Evolutionary conservation across 2,797 vertebrate species (phyloP).

Genomic region (Gouania willdenowi): DNA sequence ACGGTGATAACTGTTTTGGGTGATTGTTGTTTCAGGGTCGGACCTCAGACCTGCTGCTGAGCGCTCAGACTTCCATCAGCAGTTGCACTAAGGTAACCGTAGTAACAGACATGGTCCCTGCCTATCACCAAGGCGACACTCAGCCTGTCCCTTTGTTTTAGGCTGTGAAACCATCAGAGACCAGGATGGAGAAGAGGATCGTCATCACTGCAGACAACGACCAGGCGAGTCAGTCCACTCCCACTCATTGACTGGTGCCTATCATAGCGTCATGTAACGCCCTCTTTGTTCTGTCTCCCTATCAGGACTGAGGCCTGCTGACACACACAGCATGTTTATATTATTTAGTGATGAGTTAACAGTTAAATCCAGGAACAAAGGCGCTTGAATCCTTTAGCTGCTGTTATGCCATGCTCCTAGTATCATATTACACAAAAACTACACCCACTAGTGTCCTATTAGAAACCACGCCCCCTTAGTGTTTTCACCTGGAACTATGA

Average conservation of each 20-base stretch:
- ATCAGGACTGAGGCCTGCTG: constrained; percentile 62
- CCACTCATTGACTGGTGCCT: no score
- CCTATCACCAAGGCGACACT: constrained; percentile 78
- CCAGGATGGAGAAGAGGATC: constrained; percentile 94
- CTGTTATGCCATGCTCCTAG: no score
- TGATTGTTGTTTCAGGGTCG: constrained; percentile 74
- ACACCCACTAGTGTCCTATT: not conserved
- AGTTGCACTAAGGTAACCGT: constrained; percentile 92
- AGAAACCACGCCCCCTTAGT: no score
- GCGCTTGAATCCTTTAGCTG: no score
- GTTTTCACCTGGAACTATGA: not conserved
- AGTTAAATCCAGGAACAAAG: no score
- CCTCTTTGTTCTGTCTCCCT: constrained; percentile 25
- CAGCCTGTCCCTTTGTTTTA: constrained; percentile 31
- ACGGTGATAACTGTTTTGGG: not conserved
- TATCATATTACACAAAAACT: not conserved
- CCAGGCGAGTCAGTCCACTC: constrained; percentile 77
- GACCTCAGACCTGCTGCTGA: constrained; percentile 77
- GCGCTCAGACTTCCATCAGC: constrained; percentile 88
- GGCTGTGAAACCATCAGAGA: constrained; percentile 93
- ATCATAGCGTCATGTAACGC: no score
- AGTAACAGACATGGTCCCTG: no score
- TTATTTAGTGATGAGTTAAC: no score
- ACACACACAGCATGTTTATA: no score
- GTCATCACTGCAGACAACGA: constrained; percentile 96